Conservation (phyloP, 1,140 invertebrate species). For the Thaumetopoea pityocampa region DNA sequence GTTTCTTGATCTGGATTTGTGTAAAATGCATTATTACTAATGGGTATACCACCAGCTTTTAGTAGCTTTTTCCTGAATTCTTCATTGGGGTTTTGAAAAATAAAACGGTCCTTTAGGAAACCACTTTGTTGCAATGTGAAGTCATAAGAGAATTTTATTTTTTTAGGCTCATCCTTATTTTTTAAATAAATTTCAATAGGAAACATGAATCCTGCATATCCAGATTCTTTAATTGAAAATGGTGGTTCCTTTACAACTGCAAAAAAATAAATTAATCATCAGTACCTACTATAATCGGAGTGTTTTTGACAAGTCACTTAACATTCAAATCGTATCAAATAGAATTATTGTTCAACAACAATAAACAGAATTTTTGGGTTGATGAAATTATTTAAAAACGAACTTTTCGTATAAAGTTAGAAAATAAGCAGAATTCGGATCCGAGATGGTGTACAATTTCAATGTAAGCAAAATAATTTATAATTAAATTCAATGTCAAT, state of each 20-base stretch:
- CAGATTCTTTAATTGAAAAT: constrained; percentile 93
- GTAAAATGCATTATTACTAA: constrained; percentile 60
- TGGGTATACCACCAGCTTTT: constrained; percentile 86
- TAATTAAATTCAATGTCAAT: constrained; percentile 13
- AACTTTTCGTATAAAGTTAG: no score
- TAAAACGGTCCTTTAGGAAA: constrained; percentile 84
- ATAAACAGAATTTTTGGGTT: no score
- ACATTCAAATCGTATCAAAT: no score
- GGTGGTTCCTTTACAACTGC: constrained; percentile 92
- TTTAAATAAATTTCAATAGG: constrained; percentile 94
- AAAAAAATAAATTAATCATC: no score
- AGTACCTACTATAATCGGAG: no score
- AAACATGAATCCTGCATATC: constrained; percentile 95
- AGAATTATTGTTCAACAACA: no score
- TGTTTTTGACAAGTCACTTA: no score
- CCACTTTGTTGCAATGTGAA: constrained; percentile 86
- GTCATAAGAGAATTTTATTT: constrained; percentile 91
- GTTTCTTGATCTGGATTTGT: constrained; percentile 69
- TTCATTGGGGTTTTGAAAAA: constrained; percentile 89
- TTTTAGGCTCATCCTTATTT: constrained; percentile 94
- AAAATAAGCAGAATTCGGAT: no score
- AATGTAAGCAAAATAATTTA: constrained; percentile 17
- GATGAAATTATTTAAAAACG: no score
- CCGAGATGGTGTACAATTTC: no score
- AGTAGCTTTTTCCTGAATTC: constrained; percentile 92